Conservation (phyloP, 1,140 invertebrate genomes). For the Teleopsis dalmanni region DNA sequence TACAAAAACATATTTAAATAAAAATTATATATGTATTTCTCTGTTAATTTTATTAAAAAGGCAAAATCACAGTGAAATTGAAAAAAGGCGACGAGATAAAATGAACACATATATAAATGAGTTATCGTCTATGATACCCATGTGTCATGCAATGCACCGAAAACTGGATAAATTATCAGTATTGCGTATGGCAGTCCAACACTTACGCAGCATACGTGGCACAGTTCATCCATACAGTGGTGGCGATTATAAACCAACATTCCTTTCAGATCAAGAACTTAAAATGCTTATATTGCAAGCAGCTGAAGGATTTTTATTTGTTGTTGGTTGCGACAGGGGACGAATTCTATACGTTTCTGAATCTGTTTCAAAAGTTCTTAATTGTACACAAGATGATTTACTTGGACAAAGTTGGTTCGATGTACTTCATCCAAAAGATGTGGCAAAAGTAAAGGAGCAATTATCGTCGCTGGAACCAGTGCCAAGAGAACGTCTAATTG, state of each 20-base stretch:
- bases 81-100: conserved; percentile 87
- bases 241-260: conserved; percentile 76
- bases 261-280: conserved; percentile 81
- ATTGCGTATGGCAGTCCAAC: conserved; percentile 87
- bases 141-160: conserved; percentile 86
- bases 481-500: conserved; percentile 80
- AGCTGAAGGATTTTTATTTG: conserved; percentile 86
- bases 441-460: conserved; percentile 92
- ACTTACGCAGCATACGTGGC: conserved; percentile 74
- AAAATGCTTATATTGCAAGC: conserved; percentile 74
- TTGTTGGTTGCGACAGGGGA: conserved; percentile 86
- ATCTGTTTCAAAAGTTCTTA: conserved; percentile 75
- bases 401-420: conserved; percentile 91
- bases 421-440: conserved; percentile 89
- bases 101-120: conserved; percentile 95
- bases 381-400: conserved; percentile 81
- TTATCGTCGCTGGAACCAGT: conserved; percentile 83
- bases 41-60: conserved; percentile 1
- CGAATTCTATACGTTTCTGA: conserved; percentile 85
- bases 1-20: background rate
- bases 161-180: conserved; percentile 93
- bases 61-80: conserved; percentile 94
- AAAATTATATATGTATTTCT: background rate
- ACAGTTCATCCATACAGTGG: conserved; percentile 73
- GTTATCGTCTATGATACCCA: conserved; percentile 82